Conservation (phyloP, 2,888 invertebrate species). For the Lasioglossum villosulum region DNA sequence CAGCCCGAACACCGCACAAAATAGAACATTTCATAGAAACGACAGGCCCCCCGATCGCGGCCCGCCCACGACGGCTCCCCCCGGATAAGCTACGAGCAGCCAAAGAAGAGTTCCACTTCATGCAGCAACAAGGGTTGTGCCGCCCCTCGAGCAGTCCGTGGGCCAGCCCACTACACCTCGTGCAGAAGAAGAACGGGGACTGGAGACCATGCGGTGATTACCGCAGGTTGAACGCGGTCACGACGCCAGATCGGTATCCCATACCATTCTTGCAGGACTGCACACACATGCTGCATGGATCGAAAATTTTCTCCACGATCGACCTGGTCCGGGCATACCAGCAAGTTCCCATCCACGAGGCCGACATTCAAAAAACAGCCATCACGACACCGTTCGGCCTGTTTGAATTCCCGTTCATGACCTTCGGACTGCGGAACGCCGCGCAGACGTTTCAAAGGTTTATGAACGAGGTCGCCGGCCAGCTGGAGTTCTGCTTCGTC, state of each 20-base stretch:
- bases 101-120: conserved; percentile 68
- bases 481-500: conserved; percentile 11
- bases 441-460: conserved; percentile 29
- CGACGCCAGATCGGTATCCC: neutral
- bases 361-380: conserved; percentile 36
- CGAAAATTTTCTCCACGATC: neutral
- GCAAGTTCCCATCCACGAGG: conserved; percentile 46
- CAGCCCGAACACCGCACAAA: neutral
- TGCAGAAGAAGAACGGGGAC: conserved; percentile 21
- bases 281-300: neutral
- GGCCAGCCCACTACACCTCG: conserved; percentile 37
- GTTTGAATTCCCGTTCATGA: conserved; percentile 71
- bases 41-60: conserved; percentile 66
- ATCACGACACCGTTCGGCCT: conserved; percentile 62
- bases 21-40: conserved; percentile 63
- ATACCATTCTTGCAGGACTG: neutral
- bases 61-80: conserved; percentile 68
- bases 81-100: conserved; percentile 69
- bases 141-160: conserved; percentile 39
- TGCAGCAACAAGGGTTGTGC: conserved; percentile 16
- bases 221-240: conserved; percentile 14
- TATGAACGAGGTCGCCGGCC: neutral
- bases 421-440: conserved; percentile 64
- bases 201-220: conserved; percentile 34
- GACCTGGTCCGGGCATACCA: neutral